Conservation (phyloP, 2,797 vertebrate species). For the Cirrhinus mrigala region DNA sequence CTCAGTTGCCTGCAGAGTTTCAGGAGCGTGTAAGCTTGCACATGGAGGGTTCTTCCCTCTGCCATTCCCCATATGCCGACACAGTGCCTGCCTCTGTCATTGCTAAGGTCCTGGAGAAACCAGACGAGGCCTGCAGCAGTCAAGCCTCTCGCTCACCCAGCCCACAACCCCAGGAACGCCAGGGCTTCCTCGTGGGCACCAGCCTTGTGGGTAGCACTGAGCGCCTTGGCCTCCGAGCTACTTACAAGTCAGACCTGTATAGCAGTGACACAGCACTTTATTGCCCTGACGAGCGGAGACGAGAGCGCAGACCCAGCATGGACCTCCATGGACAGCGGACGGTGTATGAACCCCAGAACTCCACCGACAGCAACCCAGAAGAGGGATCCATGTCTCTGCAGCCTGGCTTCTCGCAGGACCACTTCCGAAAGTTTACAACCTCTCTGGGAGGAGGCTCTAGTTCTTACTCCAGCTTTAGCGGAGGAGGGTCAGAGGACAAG, state of each 20-base stretch:
- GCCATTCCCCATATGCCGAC: conserved; percentile 87
- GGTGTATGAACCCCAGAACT: conserved; percentile 88
- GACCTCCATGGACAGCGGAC: conserved; percentile 85
- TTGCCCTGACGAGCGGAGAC: conserved; percentile 88
- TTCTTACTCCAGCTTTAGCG: conserved; percentile 96
- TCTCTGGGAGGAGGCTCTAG: conserved; percentile 89
- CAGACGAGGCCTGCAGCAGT: conserved; percentile 86
- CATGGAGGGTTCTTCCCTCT: conserved; percentile 86
- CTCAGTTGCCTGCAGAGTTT: conserved; percentile 90
- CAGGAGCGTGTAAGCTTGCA: conserved; percentile 93
- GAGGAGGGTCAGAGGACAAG: conserved; percentile 91
- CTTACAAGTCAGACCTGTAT: conserved; percentile 91
- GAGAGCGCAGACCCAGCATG: conserved; percentile 87
- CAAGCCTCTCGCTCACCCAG: conserved; percentile 88
- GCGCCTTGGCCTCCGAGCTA: conserved; percentile 80
- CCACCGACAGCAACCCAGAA: conserved; percentile 91
- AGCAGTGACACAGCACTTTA: conserved; percentile 95
- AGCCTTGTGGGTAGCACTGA: conserved; percentile 75
- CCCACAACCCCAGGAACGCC: conserved; percentile 83
- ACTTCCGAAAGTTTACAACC: conserved; percentile 87
- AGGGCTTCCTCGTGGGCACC: conserved; percentile 80
- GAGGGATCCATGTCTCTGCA: conserved; percentile 84
- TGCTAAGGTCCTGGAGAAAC: conserved; percentile 91
- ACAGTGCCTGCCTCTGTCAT: conserved; percentile 89
- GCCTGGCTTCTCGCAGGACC: conserved; percentile 87